Evolutionary conservation across 2,797 vertebrate species (phyloP), one percentile per base, ranked within the genome.

Genomic region (Octomys mimax): DNA sequence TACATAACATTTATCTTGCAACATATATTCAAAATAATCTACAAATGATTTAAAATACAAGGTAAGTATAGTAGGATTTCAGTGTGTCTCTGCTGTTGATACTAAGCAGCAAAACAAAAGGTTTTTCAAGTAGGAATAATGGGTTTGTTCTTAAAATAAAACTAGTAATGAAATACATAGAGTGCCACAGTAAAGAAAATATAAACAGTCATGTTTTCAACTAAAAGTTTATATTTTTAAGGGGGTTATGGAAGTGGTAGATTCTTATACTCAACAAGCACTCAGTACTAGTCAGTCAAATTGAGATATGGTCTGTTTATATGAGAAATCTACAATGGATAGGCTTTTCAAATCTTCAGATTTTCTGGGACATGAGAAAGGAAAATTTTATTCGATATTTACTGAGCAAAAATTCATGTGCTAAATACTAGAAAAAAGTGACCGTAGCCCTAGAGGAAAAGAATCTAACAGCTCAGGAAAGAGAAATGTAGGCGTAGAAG

Each of bases 151-250:
- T 89, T 75, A 68, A 92, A 88, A 70, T 61, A 92, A 89, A 70
- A 81, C 26, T 36, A 64, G 28, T 19, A 16, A 82, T 61, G 66
- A 95, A 66, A n/a, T 39, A 42, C 28, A n/a, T 77, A 16, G 70
- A 77, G 2, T 12, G 33, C 46, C 66, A 66, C 6, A 80, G 36
- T 9, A 31, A 70, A 87, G 62, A 80, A 70, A 87, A 70, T 80
- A 80, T 46, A 28, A 71, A 59, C 19, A 54, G 11, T 3, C 54
- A 26, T 14, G 86, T 14, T 21, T 22, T 68, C 62, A 80, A 80
- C 64, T 31, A 61, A 95, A 95, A 87, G 31, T 73, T 46, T 61
- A 54, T 78, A 59, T n/a, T 94, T 85, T 62, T 73, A 77, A 80
- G 36, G 22, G 42, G 33, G 46, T 12, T 62, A 31, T 62, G n/a